Evolutionary conservation across 2,113 vertebrate species (phyloP), one percentile per base, ranked within the genome.

Genomic region (Cromileptes altivelis): DNA sequence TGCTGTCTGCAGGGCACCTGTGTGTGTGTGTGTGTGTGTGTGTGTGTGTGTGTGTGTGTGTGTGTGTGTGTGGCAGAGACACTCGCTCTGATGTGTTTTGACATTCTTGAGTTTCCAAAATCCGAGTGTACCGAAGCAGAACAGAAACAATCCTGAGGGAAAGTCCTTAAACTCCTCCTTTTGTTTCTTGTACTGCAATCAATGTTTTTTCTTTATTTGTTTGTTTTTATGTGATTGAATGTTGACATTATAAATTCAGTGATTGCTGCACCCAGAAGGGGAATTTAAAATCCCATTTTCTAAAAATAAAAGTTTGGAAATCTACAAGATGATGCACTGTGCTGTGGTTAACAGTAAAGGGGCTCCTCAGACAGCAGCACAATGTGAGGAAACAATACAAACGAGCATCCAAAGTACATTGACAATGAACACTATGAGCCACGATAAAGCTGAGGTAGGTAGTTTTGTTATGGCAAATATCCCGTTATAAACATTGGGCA

Each of bases 1-100:
- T 7, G 57, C 56, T n/a, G 30, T 17, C 77, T 45, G 67, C 57
- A 55, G 77, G 76, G 77, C 57, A 10, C 50, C 19, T 68, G 55
- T 60, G 42, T 57, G 55, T 18, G 50, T 49, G 47, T 49, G 47
- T 49, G 47, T 49, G 47, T 15, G 14, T 49, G 47, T 15, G 47
- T 49, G 47, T 49, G 47, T 49, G 47, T 49, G 47, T 49, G 47
- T 49, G 14, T 12, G n/a, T n/a, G n/a, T n/a, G n/a, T n/a, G n/a
- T n/a, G n/a, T 47, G 45, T 47, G 45, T 49, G 42, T 45, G 42
- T 45, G 42, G 33, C 33, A 45, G 9, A 45, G 4, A 56, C 55
- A 45, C 37, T 19, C 11, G 4, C 19, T 23, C 37, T 73, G 40
- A 15, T 60, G 70, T 33, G 7, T 45, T 60, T 65, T 47, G 9